These are phyloP conservation scores for Sabatieria punctata DNA, from an alignment of 2,888 invertebrate species.

Conservation along the genomic window DNA sequence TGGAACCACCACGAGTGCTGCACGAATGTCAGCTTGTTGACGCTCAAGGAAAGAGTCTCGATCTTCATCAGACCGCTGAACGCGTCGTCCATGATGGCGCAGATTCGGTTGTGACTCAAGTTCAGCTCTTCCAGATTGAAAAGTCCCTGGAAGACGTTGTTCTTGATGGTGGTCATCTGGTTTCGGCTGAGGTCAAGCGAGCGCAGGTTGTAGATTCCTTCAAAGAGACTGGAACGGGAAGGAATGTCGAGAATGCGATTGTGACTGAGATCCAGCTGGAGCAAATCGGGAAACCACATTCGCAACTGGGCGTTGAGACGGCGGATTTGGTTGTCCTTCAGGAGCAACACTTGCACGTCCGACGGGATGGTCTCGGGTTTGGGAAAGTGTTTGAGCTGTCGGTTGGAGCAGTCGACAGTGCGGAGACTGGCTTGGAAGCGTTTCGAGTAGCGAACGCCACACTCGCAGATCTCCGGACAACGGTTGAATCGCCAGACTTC, in stretches of 20 bases:
- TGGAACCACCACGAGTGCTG: conserved; percentile 8
- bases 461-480: conserved; percentile 14
- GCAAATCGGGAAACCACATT: conserved; percentile 29
- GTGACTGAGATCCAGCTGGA: conserved; percentile 29
- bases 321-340: conserved; percentile 30
- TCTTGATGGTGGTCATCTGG: conserved; percentile 30
- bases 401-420: conserved; percentile 31
- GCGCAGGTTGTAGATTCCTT: conserved; percentile 28
- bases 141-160: conserved; percentile 33
- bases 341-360: conserved; percentile 29
- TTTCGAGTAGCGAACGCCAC: conserved; percentile 12
- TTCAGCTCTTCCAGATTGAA: conserved; percentile 27
- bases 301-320: conserved; percentile 28
- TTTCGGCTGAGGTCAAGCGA: conserved; percentile 31
- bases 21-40: conserved; percentile 18
- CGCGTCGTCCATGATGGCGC: conserved; percentile 23
- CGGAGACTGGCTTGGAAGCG: conserved; percentile 12
- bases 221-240: conserved; percentile 24
- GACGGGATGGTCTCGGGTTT: conserved; percentile 18
- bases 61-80: conserved; percentile 25
- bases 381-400: conserved; percentile 24
- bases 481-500: conserved; percentile 1
- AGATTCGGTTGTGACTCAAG: conserved; percentile 28
- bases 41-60: conserved; percentile 28
- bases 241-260: conserved; percentile 31